Percentiles rank a stretch among this genome's conserved stretches.
phyloP scores from a whole-genome alignment of 2,797 vertebrate genomes.

The Eremophila alpestris region DNA sequence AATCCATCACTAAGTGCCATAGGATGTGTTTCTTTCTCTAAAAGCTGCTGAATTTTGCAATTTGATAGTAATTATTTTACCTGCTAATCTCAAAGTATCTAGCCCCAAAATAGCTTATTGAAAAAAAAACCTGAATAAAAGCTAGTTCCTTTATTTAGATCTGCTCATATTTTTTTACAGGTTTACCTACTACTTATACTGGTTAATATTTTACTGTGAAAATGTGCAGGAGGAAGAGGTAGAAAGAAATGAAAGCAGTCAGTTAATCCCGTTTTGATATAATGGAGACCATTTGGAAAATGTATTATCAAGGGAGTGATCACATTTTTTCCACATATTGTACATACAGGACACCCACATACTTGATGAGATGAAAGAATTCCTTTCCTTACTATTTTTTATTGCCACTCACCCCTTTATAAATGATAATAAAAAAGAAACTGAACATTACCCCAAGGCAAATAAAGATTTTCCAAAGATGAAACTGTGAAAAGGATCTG shows the following conservation, averaged over 20 bases:
- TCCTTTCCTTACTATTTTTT: constrained; percentile 23
- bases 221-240: background rate
- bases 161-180: background rate
- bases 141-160: background rate
- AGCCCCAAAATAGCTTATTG: background rate
- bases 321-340: constrained; percentile 43
- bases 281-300: constrained; percentile 8
- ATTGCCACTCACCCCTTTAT: background rate
- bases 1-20: background rate
- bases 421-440: background rate
- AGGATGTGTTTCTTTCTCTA: background rate
- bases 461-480: background rate
- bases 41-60: background rate
- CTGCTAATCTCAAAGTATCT: background rate
- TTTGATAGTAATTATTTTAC: background rate
- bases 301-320: background rate
- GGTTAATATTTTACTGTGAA: constrained; percentile 15
- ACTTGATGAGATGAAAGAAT: constrained; percentile 26
- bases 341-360: background rate
- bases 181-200: background rate
- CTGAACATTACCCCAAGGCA: background rate
- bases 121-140: background rate
- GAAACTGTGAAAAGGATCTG: background rate
- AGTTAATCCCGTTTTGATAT: constrained; percentile 26
- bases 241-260: constrained; percentile 32